Evolutionary conservation across 2,113 vertebrate genomes (phyloP).

Genomic region (Petrocephalus microphthalmus): DNA sequence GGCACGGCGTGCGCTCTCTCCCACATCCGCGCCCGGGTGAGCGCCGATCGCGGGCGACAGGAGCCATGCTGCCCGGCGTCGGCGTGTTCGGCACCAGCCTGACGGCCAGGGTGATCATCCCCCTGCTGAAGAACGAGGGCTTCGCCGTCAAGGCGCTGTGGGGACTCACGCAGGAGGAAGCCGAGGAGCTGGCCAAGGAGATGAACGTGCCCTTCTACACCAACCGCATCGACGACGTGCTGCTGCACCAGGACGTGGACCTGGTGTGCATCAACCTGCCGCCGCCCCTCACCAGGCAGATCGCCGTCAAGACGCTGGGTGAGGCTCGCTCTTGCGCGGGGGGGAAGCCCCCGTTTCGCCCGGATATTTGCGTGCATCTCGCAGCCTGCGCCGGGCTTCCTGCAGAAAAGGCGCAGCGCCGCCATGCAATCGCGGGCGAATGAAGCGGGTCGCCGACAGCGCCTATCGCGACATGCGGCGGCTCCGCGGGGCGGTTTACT

Average conservation of each 20-base stretch:
- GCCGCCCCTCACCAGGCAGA: conserved; percentile 89
- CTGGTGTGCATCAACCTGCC: conserved; percentile 96
- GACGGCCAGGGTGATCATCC: conserved; percentile 89
- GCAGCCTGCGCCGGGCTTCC: not conserved
- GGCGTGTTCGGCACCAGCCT: conserved; percentile 96
- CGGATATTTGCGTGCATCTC: not conserved
- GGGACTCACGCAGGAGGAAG: conserved; percentile 92
- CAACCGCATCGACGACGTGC: conserved; percentile 92
- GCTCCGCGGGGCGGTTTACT: not conserved
- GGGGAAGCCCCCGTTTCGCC: too few species aligned
- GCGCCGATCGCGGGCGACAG: conserved; percentile 25
- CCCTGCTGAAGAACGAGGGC: conserved; percentile 87
- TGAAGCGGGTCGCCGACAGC: not conserved
- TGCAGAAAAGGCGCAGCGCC: not conserved
- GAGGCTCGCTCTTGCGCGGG: conserved; percentile 55
- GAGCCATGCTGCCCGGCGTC: conserved; percentile 91
- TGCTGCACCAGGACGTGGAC: conserved; percentile 94
- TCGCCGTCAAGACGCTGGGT: conserved; percentile 95
- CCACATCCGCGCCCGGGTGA: conserved; percentile 18
- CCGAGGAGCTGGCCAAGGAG: conserved; percentile 93
- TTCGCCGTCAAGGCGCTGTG: conserved; percentile 92
- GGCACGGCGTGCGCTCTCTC: conserved; percentile 27
- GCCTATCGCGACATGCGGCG: not conserved
- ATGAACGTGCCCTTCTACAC: conserved; percentile 96
- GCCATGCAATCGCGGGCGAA: not conserved